phyloP scores from a whole-genome alignment of 2,113 vertebrate genomes.

The Gobius niger region DNA sequence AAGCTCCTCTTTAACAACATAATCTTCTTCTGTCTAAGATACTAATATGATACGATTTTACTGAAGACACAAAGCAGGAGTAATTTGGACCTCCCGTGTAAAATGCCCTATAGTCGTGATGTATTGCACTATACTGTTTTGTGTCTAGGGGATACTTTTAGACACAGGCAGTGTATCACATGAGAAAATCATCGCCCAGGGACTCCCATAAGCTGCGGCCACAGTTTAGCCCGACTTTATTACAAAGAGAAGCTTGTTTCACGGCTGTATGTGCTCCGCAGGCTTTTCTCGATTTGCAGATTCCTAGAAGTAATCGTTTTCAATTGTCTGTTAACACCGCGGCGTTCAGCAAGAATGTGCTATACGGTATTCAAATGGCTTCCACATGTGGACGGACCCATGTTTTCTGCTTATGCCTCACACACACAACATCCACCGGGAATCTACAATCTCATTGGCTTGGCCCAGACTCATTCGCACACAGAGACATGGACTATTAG shows the following conservation, averaged over 20 bases:
- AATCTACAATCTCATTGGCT: neutral
- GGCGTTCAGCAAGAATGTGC: constrained; percentile 55
- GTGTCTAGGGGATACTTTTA: neutral
- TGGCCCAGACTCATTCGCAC: no score
- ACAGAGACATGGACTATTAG: no score
- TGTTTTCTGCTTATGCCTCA: constrained; percentile 49
- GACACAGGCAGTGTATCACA: constrained; percentile 36
- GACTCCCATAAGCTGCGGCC: constrained; percentile 30
- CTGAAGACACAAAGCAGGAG: neutral
- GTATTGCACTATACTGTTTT: neutral
- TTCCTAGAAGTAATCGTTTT: constrained; percentile 59
- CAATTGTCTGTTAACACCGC: constrained; percentile 61
- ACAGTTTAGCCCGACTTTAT: constrained; percentile 34
- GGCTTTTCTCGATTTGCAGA: constrained; percentile 36
- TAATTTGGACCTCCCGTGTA: neutral
- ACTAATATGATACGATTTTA: neutral
- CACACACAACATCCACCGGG: constrained; percentile 31
- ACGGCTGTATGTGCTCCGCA: neutral
- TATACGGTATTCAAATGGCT: constrained; percentile 58
- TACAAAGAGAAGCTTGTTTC: constrained; percentile 22
- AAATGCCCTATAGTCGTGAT: neutral
- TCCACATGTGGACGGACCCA: constrained; percentile 57
- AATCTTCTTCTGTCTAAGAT: no score
- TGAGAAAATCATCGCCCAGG: constrained; percentile 43
- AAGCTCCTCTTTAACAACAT: no score